Evolutionary conservation across 2,113 vertebrate species (phyloP).

Genomic region (Rana temporaria): DNA sequence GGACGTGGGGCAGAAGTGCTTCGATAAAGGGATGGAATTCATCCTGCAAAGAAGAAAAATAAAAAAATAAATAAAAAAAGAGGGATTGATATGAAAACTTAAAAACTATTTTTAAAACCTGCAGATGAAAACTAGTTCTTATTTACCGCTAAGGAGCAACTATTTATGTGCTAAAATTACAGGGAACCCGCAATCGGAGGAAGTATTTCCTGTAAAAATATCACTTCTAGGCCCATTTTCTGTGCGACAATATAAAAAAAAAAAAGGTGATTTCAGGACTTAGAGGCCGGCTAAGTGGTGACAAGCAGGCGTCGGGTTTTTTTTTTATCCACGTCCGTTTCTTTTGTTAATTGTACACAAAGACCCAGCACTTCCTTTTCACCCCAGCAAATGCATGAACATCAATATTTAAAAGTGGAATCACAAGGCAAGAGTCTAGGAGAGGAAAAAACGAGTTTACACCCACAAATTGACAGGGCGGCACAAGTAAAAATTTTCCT

Average conservation of each 20-base stretch:
- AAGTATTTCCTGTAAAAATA: neutral
- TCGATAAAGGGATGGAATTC: conserved; percentile 99
- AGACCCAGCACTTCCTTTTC: neutral
- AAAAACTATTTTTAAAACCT: neutral
- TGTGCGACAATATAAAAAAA: conserved; percentile 8
- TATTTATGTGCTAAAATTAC: neutral
- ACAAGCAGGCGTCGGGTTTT: conserved; percentile 65
- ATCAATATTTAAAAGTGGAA: conserved; percentile 73
- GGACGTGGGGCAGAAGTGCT: conserved; percentile 97
- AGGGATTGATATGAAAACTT: conserved; percentile 1
- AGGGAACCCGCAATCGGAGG: neutral
- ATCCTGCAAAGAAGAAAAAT: conserved; percentile 77
- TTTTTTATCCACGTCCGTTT: conserved; percentile 70
- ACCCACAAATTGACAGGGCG: conserved; percentile 45
- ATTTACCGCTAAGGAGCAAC: neutral
- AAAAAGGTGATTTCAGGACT: conserved; percentile 17
- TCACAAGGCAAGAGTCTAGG: conserved; percentile 66
- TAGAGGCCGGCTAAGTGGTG: conserved; percentile 63
- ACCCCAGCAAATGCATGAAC: conserved; percentile 73
- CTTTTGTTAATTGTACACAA: conserved; percentile 66
- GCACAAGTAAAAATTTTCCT: conserved; percentile 36
- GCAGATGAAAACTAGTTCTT: neutral
- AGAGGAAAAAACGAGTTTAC: conserved; percentile 2
- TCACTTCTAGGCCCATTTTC: neutral
- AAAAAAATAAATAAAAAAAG: neutral